A percentile compares a stretch with the other conserved stretches of the same genome.
Conservation (phyloP, 2,113 vertebrate genomes). For the Salvator merianae region DNA sequence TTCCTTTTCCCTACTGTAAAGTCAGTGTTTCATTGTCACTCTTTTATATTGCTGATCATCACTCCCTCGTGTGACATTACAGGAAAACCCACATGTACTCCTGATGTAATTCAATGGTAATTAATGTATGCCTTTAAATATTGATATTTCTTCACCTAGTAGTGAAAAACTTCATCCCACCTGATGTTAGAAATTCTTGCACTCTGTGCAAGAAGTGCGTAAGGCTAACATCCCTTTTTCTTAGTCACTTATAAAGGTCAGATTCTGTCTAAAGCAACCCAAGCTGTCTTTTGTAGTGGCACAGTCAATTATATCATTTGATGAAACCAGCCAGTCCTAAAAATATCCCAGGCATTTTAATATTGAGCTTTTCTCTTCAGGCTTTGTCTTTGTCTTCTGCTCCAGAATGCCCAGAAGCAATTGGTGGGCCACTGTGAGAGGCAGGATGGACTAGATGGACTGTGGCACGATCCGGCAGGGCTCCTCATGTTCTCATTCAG, state of each 20-base stretch:
- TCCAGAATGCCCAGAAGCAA: no score
- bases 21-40: constrained; percentile 11
- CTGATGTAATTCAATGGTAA: constrained; percentile 34
- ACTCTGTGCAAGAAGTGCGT: not conserved
- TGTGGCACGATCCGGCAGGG: no score
- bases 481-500: not conserved
- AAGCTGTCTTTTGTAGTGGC: constrained; percentile 1
- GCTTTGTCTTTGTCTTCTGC: no score
- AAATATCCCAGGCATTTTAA: not conserved
- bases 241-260: constrained; percentile 25
- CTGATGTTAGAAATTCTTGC: constrained; percentile 16
- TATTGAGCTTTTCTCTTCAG: constrained; percentile 6
- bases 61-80: constrained; percentile 28
- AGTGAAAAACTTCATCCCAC: constrained; percentile 20
- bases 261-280: constrained; percentile 12
- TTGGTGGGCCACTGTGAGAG: no score
- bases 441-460: no score
- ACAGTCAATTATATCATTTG: not conserved
- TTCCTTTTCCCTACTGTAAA: not conserved
- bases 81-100: constrained; percentile 2
- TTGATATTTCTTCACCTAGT: constrained; percentile 23
- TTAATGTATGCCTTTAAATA: constrained; percentile 26
- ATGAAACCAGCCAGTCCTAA: not conserved
- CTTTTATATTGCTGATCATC: constrained; percentile 20
- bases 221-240: constrained; percentile 36